These are phyloP conservation scores for Nematostella vectensis DNA, from an alignment of 92 coral and sea anemone genomes.

Conservation along the genomic window DNA sequence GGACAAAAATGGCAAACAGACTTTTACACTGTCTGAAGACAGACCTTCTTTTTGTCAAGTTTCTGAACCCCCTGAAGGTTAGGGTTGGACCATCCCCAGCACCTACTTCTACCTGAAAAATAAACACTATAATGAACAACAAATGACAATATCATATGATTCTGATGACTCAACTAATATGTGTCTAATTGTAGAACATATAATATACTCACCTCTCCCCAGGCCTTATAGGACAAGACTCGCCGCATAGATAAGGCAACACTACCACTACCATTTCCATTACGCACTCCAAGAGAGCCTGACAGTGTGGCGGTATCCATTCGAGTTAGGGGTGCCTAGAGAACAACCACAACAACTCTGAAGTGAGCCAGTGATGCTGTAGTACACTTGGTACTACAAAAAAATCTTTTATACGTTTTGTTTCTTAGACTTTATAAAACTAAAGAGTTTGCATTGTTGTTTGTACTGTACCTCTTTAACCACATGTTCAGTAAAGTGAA, in stretches of 20 bases:
- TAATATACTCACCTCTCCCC: slow-evolving; percentile 82
- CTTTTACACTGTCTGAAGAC: too few relatives aligned
- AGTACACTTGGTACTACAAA: background rate
- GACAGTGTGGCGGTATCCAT: slow-evolving; percentile 73
- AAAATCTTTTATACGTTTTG: background rate
- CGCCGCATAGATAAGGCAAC: slow-evolving; percentile 76
- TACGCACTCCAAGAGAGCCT: slow-evolving; percentile 68
- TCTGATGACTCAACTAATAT: background rate
- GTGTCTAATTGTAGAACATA: too few relatives aligned
- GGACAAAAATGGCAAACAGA: too few relatives aligned
- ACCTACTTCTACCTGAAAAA: slow-evolving; percentile 62
- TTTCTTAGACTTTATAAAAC: too few relatives aligned
- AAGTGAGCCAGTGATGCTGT: background rate
- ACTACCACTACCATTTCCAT: slow-evolving; percentile 83
- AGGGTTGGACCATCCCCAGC: slow-evolving; percentile 87
- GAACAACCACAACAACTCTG: too few relatives aligned
- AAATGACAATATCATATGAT: background rate
- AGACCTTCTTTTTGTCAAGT: slow-evolving; percentile 78
- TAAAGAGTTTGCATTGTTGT: too few relatives aligned
- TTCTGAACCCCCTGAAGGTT: slow-evolving; percentile 74
- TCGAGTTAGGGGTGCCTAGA: slow-evolving; percentile 90
- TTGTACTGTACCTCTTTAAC: too few relatives aligned
- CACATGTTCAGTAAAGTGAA: too few relatives aligned
- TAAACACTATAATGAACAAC: background rate
- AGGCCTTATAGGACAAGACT: slow-evolving; percentile 62